phyloP scores from a whole-genome alignment of 1,140 invertebrate genomes.

The Solen grandis region DNA sequence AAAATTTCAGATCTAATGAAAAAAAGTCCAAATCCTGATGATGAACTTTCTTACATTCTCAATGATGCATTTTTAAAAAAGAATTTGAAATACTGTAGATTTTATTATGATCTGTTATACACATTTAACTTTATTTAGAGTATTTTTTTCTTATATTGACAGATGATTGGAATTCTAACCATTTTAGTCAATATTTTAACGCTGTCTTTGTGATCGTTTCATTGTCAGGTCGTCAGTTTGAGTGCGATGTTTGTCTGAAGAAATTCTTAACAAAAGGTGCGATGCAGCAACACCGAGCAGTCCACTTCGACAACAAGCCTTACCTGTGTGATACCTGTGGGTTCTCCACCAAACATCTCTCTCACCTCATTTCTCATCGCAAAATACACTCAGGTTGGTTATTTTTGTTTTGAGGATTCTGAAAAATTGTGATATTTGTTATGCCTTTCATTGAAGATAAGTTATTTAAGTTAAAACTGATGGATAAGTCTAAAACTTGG shows the following conservation, averaged over 20 bases:
- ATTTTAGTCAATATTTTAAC: too few species aligned
- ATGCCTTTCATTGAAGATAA: not conserved
- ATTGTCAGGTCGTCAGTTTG: constrained; percentile 50
- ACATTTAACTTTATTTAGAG: too few species aligned
- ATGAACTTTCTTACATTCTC: too few species aligned
- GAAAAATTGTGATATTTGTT: not conserved
- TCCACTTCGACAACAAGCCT: constrained; percentile 83
- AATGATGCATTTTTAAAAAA: too few species aligned
- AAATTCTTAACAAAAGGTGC: constrained; percentile 84
- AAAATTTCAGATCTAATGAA: too few species aligned
- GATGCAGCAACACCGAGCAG: constrained; percentile 84
- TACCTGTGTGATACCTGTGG: constrained; percentile 86
- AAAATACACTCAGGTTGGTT: constrained; percentile 84
- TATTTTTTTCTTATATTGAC: too few species aligned
- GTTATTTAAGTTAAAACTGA: not conserved
- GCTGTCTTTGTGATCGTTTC: too few species aligned
- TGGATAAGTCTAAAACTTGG: not conserved
- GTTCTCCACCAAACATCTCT: constrained; percentile 87
- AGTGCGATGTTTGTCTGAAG: constrained; percentile 82
- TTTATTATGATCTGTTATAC: too few species aligned
- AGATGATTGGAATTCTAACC: too few species aligned
- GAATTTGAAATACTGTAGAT: too few species aligned
- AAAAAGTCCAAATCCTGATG: too few species aligned
- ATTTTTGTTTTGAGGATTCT: too few species aligned
- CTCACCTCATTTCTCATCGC: constrained; percentile 86